These are phyloP conservation scores for Epinephelus fuscoguttatus DNA, from an alignment of 2,113 vertebrate genomes.

Conservation along the genomic window DNA sequence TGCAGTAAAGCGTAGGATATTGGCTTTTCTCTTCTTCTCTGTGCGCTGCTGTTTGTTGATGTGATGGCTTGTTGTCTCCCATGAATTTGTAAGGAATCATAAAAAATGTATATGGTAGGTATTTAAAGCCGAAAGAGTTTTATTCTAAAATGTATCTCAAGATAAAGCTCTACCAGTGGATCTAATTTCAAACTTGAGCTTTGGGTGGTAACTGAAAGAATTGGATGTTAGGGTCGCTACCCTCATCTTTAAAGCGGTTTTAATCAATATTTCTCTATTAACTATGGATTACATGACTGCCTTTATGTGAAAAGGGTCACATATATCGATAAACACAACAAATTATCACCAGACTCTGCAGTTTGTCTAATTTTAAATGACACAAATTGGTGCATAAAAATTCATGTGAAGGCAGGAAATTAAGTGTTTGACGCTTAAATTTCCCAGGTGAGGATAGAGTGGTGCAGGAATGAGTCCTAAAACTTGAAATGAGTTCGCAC, in stretches of 20 bases:
- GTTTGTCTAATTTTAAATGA: not conserved
- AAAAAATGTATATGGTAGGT: constrained; percentile 48
- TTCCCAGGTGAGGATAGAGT: too few relatives aligned
- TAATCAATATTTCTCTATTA: constrained; percentile 16
- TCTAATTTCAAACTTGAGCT: not conserved
- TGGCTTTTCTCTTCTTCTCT: constrained; percentile 44
- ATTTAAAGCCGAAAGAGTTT: constrained; percentile 14
- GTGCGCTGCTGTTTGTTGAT: constrained; percentile 38
- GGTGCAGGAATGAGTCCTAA: too few relatives aligned
- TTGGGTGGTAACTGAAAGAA: not conserved
- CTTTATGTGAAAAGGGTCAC: not conserved
- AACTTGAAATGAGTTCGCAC: too few relatives aligned
- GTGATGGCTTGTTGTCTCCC: constrained; percentile 31
- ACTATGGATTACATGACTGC: not conserved
- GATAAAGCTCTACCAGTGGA: not conserved
- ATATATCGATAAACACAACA: not conserved
- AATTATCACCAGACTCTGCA: not conserved
- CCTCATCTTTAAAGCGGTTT: not conserved
- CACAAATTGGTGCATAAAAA: too few relatives aligned
- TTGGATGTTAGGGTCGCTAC: not conserved
- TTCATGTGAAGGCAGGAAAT: too few relatives aligned
- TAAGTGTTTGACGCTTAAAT: too few relatives aligned
- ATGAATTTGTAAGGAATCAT: constrained; percentile 54
- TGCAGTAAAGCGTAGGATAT: constrained; percentile 47
- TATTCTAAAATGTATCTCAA: constrained; percentile 16